Evolutionary conservation across 2,113 vertebrate genomes (phyloP), one percentile per base, ranked within the genome.

Genomic region (Pygoscelis antarcticus): DNA sequence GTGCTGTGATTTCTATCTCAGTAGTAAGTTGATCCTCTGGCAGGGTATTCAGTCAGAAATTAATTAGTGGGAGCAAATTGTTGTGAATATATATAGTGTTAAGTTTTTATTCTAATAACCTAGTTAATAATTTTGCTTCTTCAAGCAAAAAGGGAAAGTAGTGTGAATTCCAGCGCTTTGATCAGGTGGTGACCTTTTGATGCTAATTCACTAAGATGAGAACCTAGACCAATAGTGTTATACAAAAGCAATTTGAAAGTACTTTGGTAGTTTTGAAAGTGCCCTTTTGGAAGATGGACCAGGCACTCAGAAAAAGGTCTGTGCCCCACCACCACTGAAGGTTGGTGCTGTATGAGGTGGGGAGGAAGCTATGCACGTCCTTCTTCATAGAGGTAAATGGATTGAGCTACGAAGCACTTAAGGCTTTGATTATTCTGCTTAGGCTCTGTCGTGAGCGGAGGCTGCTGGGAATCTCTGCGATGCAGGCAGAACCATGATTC

Each of bases 61-160:
- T 94, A 90, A 94, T 93, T 85, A 94, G 46, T 69, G 36, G 20
- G 49, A 87, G 34, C 32, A 90, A 91, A 89, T 81, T 61, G 9
- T 36, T 88, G 58, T 52, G 61, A 86, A 68, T 61, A 70, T 11
- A 18, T 61, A 44, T n/a, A 49, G 57, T 19, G 42, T 66, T 92
- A 83, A 62, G n/a, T 29, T 85, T 95, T 94, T 95, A 77, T 93
- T 97, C 78, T 89, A 91, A 88, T 86, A 84, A 83, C 66, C 70
- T 82, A 71, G 65, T 89, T 93, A 90, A 89, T 95, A 2, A 70
- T 92, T 92, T 72, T 1, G 1, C 42, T 83, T 87, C 87, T 89
- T 80, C 66, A 75, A 88, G 84, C 70, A 58, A 81, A 82, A 61
- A 77, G 16, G 60, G 29, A 64, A 90, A 80, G 34, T 29, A 61